Percentiles rank a stretch among this genome's conserved stretches.
Evolutionary conservation across 2,888 invertebrate species (phyloP).

Genomic region (Hedya salicella): DNA sequence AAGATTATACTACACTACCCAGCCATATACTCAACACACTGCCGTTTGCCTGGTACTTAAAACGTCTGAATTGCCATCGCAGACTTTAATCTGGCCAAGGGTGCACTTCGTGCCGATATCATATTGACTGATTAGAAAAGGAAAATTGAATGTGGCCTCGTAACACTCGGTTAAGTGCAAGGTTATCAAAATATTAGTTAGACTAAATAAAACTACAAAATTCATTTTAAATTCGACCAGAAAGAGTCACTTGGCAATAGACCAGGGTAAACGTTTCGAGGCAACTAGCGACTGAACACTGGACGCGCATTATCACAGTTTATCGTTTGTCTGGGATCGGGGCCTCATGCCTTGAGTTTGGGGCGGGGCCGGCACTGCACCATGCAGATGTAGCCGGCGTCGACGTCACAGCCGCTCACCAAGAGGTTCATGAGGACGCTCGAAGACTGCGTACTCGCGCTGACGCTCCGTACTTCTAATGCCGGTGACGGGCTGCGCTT

Average conservation of each 20-base stretch:
- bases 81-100: conserved; percentile 58
- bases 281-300: conserved; percentile 72
- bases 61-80: conserved; percentile 56
- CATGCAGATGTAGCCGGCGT: conserved; percentile 95
- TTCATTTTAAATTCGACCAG: conserved; percentile 57
- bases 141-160: conserved; percentile 10
- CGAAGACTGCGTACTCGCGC: conserved; percentile 83
- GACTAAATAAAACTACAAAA: conserved; percentile 52
- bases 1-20: conserved; percentile 65
- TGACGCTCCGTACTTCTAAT: conserved; percentile 46
- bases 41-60: conserved; percentile 55
- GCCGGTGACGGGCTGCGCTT: conserved; percentile 75
- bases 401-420: conserved; percentile 97
- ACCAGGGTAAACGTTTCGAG: conserved; percentile 48
- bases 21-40: conserved; percentile 54
- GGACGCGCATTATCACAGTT: conserved; percentile 83
- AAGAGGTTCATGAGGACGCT: conserved; percentile 97
- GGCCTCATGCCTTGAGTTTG: conserved; percentile 76
- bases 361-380: conserved; percentile 87
- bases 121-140: conserved; percentile 56
- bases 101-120: conserved; percentile 49
- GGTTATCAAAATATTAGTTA: conserved; percentile 14
- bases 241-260: conserved; percentile 28
- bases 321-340: conserved; percentile 54
- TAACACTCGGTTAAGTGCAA: conserved; percentile 36